phyloP scores from a whole-genome alignment of 2,113 vertebrate genomes.

The Globicephala melas region DNA sequence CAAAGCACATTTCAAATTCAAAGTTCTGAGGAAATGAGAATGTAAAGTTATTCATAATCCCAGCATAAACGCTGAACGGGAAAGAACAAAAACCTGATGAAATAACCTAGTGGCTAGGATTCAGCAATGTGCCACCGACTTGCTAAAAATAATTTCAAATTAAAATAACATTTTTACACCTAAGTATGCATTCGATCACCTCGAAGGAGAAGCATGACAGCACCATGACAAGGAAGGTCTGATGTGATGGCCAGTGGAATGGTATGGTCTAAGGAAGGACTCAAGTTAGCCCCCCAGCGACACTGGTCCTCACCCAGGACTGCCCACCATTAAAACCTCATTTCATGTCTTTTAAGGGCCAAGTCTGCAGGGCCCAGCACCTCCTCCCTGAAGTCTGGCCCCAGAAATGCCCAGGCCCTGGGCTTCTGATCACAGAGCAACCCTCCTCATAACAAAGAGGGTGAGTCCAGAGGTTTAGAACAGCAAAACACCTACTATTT shows the following conservation, averaged over 20 bases:
- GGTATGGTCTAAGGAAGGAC: accelerated
- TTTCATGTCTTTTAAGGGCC: accelerated
- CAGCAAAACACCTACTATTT: slow-evolving; percentile 81
- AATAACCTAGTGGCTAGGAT: neutral
- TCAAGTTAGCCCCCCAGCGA: accelerated
- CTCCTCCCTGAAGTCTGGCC: neutral
- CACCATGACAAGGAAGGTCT: accelerated
- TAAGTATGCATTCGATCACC: accelerated
- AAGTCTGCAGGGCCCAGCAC: accelerated
- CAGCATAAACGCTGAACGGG: accelerated
- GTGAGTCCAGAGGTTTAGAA: accelerated
- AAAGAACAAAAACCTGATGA: too few species aligned
- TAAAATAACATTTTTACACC: neutral
- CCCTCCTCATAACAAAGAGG: accelerated
- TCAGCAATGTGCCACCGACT: accelerated
- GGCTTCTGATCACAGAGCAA: neutral
- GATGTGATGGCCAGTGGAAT: accelerated
- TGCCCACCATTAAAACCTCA: accelerated
- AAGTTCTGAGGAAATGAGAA: neutral
- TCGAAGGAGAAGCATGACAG: accelerated
- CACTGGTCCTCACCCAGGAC: accelerated
- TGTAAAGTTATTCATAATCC: neutral
- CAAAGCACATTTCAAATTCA: neutral
- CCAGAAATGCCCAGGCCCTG: accelerated
- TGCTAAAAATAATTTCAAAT: neutral